Evolutionary conservation across 1,140 invertebrate species (phyloP).

Genomic region (Thalassaphorura encarpata): DNA sequence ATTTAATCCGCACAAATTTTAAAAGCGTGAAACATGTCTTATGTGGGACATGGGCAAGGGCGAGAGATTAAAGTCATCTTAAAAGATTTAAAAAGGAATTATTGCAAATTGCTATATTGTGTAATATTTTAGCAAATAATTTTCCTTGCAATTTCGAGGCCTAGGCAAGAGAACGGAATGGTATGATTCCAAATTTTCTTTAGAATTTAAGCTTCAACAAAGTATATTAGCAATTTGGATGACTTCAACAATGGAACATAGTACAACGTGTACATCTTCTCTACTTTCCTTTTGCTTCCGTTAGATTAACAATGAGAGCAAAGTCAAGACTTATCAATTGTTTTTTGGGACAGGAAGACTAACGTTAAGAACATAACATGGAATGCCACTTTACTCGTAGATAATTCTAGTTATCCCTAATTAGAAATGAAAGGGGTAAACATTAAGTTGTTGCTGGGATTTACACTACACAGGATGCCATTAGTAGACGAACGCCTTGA

Average conservation of each 20-base stretch:
- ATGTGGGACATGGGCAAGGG: too few species aligned
- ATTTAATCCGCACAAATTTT: too few species aligned
- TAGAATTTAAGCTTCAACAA: neutral
- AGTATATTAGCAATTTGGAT: neutral
- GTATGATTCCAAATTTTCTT: neutral
- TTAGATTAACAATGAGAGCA: neutral
- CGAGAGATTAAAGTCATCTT: too few species aligned
- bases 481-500: too few species aligned
- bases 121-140: neutral
- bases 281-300: neutral
- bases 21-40: too few species aligned
- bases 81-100: neutral
- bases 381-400: neutral
- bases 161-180: neutral
- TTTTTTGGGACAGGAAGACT: neutral
- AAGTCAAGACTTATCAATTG: neutral
- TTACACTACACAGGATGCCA: too few species aligned
- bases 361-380: neutral
- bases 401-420: neutral
- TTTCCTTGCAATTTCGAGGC: neutral
- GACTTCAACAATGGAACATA: neutral
- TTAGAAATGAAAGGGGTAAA: neutral
- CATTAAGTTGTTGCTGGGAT: too few species aligned
- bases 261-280: neutral
- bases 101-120: constrained; percentile 1